Conservation (phyloP, 2,797 vertebrate species). For the Rhynchonycteris naso region DNA sequence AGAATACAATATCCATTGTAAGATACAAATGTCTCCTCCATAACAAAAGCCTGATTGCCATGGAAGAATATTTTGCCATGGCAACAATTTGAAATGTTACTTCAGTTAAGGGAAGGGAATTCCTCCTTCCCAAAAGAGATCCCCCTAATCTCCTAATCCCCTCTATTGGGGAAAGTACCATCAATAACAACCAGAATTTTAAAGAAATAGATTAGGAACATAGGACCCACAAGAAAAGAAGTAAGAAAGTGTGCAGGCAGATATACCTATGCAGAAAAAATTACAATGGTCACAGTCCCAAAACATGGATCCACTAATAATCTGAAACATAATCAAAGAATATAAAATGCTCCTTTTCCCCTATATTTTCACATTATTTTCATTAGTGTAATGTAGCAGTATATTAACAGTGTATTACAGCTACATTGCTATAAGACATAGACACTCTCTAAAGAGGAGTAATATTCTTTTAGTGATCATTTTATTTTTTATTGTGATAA, state of each 20-base stretch:
- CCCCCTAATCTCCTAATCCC: not conserved
- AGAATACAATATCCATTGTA: not conserved
- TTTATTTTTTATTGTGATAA: not conserved
- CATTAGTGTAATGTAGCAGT: not conserved
- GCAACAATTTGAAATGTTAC: not conserved
- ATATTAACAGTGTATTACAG: not conserved
- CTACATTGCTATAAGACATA: not conserved
- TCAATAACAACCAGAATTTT: not conserved
- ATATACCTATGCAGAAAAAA: not conserved
- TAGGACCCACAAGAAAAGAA: not conserved
- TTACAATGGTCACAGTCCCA: not conserved
- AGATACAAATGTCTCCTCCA: not conserved
- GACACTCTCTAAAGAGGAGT: not conserved
- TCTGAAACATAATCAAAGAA: not conserved
- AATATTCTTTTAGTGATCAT: not conserved
- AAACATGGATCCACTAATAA: not conserved
- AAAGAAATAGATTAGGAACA: not conserved
- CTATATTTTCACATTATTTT: not conserved
- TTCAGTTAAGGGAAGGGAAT: not conserved
- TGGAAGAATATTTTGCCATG: not conserved
- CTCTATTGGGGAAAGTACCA: not conserved
- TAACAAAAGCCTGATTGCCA: not conserved
- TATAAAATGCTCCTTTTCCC: not conserved
- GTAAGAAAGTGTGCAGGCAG: not conserved
- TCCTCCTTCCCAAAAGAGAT: not conserved